Percentiles rank a stretch among this genome's conserved stretches.
phyloP scores from a whole-genome alignment of 1,140 invertebrate genomes.

The Lordiphosa clarofinis region DNA sequence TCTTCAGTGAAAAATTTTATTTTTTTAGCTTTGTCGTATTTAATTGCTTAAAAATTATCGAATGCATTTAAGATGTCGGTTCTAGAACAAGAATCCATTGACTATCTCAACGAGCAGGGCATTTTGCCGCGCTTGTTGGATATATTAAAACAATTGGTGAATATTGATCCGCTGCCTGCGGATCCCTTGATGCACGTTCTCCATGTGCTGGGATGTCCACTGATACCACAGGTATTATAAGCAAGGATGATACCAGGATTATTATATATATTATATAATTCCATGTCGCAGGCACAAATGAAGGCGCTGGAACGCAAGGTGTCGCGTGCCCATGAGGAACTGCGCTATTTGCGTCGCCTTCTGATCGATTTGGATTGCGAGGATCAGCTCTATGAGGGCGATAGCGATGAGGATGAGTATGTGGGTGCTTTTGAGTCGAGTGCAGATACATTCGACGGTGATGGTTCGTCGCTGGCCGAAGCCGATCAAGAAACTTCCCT shows the following conservation, averaged over 20 bases:
- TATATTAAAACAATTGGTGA: slow-evolving; percentile 39
- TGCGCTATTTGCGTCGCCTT: slow-evolving; percentile 47
- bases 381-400: slow-evolving; percentile 48
- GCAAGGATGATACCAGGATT: no score
- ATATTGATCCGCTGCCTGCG: slow-evolving; percentile 29
- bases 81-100: slow-evolving; percentile 33
- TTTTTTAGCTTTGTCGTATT: not conserved
- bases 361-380: slow-evolving; percentile 36
- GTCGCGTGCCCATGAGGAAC: slow-evolving; percentile 50
- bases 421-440: slow-evolving; percentile 24
- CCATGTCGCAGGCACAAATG: no score
- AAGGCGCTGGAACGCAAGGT: slow-evolving; percentile 57
- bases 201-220: slow-evolving; percentile 38
- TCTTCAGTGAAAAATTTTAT: no score
- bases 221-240: slow-evolving; percentile 44
- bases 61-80: slow-evolving; percentile 30
- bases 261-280: no score
- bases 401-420: slow-evolving; percentile 49
- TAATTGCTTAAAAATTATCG: not conserved
- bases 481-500: no score
- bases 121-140: slow-evolving; percentile 39
- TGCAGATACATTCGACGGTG: slow-evolving; percentile 4
- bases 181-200: slow-evolving; percentile 51
- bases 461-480: not conserved
- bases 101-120: slow-evolving; percentile 32